Conservation (phyloP, 1,140 invertebrate species). For the Propsilocerus akamusi region DNA sequence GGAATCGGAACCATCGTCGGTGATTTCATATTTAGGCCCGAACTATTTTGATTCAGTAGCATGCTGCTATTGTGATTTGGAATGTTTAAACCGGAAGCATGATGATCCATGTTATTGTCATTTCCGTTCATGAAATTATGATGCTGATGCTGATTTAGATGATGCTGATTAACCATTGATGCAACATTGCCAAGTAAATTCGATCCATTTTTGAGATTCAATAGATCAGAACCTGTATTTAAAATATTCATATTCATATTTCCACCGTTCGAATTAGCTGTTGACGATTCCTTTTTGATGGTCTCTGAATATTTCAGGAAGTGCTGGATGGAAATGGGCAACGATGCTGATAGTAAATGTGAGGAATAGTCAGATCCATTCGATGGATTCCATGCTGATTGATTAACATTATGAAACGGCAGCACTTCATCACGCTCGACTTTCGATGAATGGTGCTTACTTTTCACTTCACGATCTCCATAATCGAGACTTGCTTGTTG, state of each 20-base stretch:
- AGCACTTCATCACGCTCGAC: neutral
- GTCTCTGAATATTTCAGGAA: constrained; percentile 26
- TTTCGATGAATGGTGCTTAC: neutral
- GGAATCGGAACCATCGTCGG: neutral
- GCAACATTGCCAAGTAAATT: neutral
- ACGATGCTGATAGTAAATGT: constrained; percentile 24
- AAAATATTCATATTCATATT: neutral
- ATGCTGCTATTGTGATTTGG: constrained; percentile 1
- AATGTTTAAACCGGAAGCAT: neutral
- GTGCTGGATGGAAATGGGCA: constrained; percentile 26
- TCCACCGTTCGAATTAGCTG: neutral
- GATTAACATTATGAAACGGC: constrained; percentile 23
- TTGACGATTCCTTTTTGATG: constrained; percentile 23
- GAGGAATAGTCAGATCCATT: constrained; percentile 25
- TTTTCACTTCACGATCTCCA: neutral
- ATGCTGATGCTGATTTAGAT: constrained; percentile 1
- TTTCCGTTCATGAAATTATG: constrained; percentile 1
- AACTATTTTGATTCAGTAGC: neutral
- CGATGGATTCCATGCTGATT: constrained; percentile 25
- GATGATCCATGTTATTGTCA: constrained; percentile 3
- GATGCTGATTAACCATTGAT: constrained; percentile 1
- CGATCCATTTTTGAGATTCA: neutral
- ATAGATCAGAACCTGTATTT: neutral
- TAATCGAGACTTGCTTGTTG: neutral
- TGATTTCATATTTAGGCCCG: neutral